phyloP scores from a whole-genome alignment of 2,888 invertebrate species.

The Bursaphelenchus okinawaensis region DNA sequence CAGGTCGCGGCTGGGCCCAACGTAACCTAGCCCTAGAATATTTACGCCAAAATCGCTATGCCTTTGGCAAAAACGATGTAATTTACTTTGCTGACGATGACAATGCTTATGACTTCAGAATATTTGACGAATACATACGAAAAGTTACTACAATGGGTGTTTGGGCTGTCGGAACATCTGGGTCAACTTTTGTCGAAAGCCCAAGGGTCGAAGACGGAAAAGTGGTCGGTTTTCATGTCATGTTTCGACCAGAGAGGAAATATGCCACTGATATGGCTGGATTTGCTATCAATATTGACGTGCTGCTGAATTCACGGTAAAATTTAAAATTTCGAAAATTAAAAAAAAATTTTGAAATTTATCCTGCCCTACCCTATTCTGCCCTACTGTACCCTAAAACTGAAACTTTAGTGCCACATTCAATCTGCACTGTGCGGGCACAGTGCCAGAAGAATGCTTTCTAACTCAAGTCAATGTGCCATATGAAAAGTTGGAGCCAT shows the following conservation, averaged over 20 bases:
- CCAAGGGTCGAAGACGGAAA: constrained; percentile 34
- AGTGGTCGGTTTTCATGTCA: constrained; percentile 39
- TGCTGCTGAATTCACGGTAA: constrained; percentile 8
- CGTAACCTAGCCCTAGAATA: constrained; percentile 36
- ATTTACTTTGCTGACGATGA: constrained; percentile 36
- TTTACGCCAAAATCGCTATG: constrained; percentile 21
- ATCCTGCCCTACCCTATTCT: too few species aligned
- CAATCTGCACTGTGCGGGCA: constrained; percentile 22
- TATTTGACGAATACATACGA: constrained; percentile 29
- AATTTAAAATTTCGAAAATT: too few species aligned
- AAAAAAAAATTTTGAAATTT: too few species aligned
- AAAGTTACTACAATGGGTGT: constrained; percentile 31
- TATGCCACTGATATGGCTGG: constrained; percentile 50
- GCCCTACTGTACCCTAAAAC: too few species aligned
- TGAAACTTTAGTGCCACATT: constrained; percentile 29
- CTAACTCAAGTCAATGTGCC: constrained; percentile 27
- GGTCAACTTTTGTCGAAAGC: constrained; percentile 37
- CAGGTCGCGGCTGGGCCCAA: constrained; percentile 46
- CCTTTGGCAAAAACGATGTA: constrained; percentile 12
- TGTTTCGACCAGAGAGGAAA: constrained; percentile 33
- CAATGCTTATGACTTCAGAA: constrained; percentile 29
- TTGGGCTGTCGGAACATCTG: constrained; percentile 31
- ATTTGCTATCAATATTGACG: constrained; percentile 36
- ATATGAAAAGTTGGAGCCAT: constrained; percentile 26
- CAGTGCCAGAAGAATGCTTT: constrained; percentile 32